Percentiles rank a stretch among this genome's conserved stretches.
Evolutionary conservation across 2,888 invertebrate species (phyloP).

Genomic region (Chirona hameri): DNA sequence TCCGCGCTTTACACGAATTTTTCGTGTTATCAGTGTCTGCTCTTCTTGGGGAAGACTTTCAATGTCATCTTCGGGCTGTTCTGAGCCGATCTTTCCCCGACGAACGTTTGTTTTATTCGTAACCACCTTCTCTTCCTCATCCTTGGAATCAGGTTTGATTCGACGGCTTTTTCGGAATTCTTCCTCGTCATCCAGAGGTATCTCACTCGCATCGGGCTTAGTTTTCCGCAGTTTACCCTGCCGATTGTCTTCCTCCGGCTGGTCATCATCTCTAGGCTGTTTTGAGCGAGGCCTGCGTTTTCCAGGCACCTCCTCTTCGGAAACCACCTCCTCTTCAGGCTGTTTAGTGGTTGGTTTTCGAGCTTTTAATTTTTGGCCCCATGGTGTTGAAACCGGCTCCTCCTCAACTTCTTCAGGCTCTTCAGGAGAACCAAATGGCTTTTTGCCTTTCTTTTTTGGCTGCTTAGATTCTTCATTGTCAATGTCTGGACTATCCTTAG

Average conservation of each 20-base stretch:
- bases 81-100: background rate
- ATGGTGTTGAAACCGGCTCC: background rate
- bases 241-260: background rate
- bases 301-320: background rate
- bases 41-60: no score
- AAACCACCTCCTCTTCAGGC: background rate
- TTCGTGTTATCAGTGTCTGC: no score
- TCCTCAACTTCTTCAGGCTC: background rate
- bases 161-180: background rate
- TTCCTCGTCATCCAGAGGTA: no score
- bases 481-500: background rate
- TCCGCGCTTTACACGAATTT: no score
- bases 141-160: background rate
- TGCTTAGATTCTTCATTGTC: no score
- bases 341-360: background rate
- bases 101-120: background rate
- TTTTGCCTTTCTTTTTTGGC: no score
- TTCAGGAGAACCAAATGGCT: no score
- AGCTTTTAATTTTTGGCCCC: background rate
- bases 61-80: background rate
- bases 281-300: background rate
- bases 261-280: background rate
- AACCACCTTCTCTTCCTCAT: background rate
- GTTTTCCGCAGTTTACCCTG: background rate
- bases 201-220: background rate